phyloP scores from a whole-genome alignment of 2,888 invertebrate genomes.

The Cremastobaeus sp. region DNA sequence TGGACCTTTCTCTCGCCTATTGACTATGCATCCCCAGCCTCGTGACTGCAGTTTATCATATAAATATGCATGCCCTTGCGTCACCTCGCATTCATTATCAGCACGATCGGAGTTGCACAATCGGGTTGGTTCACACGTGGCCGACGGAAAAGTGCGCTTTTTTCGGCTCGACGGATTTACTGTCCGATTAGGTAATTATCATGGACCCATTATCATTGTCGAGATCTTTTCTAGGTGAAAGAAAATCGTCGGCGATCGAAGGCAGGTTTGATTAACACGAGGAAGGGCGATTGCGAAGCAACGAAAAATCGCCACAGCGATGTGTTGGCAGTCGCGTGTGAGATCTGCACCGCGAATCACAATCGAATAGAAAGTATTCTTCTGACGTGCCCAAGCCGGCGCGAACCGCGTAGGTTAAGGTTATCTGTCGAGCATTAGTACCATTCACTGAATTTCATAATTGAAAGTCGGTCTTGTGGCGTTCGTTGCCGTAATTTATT shows the following conservation, averaged over 20 bases:
- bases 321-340: slow-evolving; percentile 37
- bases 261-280: slow-evolving; percentile 43
- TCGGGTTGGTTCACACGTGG: no score
- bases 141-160: background rate
- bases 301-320: slow-evolving; percentile 20
- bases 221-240: slow-evolving; percentile 33
- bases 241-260: slow-evolving; percentile 48
- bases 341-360: slow-evolving; percentile 55
- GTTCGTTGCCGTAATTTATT: slow-evolving; percentile 43
- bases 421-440: slow-evolving; percentile 55
- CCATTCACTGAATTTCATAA: slow-evolving; percentile 60
- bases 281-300: slow-evolving; percentile 42
- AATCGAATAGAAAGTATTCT: slow-evolving; percentile 61
- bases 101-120: slow-evolving; percentile 11
- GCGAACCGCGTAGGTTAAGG: slow-evolving; percentile 57
- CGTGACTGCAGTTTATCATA: slow-evolving; percentile 17
- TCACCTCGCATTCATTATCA: slow-evolving; percentile 37
- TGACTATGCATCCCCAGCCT: slow-evolving; percentile 42
- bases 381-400: slow-evolving; percentile 40
- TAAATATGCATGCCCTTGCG: slow-evolving; percentile 34
- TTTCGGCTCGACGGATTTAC: slow-evolving; percentile 9
- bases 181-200: slow-evolving; percentile 28
- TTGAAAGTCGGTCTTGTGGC: slow-evolving; percentile 55
- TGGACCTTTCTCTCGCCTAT: slow-evolving; percentile 37
- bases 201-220: slow-evolving; percentile 22